Base-by-base conservation (phyloP, 1,140 invertebrate species). In the Nephila pilipes region DNA sequence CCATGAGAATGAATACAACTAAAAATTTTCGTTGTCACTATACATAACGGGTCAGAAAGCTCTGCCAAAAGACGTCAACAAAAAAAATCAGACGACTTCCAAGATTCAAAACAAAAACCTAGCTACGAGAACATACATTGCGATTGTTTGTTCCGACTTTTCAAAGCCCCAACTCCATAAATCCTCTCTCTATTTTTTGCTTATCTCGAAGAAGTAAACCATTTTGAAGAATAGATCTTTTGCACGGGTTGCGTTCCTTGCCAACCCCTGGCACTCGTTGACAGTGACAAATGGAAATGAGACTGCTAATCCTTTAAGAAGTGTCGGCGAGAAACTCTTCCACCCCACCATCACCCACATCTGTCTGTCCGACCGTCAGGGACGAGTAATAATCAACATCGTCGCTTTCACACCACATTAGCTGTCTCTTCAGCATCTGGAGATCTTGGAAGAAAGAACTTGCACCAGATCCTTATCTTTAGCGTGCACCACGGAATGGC, bases 391-490 rank as follows among this genome's bases (percentile, higher is more conserved):
- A 57, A 58, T 32, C 57, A 85, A 57, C 83, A 85, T 85, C 83
- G 83, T 85, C 83, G 83, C 83, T 63, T 85, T 85, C 83, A 85
- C 83, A 60, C 83, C 55, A 85, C 83, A 58, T 85, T 85, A 85
- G 29, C 83, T 57, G 54, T 58, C 69, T 18, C 69, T 75, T 75
- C 69, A 75, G 69, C 69, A 75, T 36, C 69, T 5, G 16, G 46
- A 46, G n/a, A n/a, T n/a, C n/a, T n/a, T n/a, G n/a, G n/a, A 46
- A 46, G 46, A 46, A 46, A 46, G 38, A 46, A 46, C 38, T 5
- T 46, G 29, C 25, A 32, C 65, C 12, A 32, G 69, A 75, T 75
- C 29, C 69, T 32, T 75, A 75, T 75, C 69, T 75, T 16, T 5
- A 1, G 25, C 25, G 65, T 75, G 65, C 25, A 16, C 29, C 14